Percentiles rank a stretch among this genome's conserved stretches.
phyloP scores from a whole-genome alignment of 2,797 vertebrate species.

The Onychomys torridus region DNA sequence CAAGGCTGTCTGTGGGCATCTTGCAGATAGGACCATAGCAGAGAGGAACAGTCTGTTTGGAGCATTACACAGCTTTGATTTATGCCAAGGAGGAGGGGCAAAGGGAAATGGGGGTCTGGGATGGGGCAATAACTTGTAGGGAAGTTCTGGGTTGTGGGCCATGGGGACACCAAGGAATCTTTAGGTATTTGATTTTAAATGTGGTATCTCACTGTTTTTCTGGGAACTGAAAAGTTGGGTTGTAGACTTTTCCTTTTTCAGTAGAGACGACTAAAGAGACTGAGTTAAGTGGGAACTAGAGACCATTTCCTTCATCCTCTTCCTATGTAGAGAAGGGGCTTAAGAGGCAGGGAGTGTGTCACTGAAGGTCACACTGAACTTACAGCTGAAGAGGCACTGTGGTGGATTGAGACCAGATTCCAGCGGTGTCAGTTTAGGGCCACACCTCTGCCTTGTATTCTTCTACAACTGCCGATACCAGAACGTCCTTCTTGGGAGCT shows the following conservation, averaged over 20 bases:
- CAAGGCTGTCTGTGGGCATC: slow-evolving; percentile 34
- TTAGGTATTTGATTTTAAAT: neutral
- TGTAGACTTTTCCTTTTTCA: slow-evolving; percentile 36
- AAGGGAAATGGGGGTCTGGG: neutral
- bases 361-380: neutral
- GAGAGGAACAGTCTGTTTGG: neutral
- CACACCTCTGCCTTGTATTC: neutral
- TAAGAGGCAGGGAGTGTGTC: neutral
- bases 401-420: accelerated
- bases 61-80: neutral
- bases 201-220: slow-evolving; percentile 28
- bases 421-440: neutral
- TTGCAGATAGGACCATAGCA: neutral
- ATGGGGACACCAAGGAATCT: neutral
- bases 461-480: neutral
- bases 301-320: neutral
- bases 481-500: neutral
- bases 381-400: neutral
- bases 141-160: slow-evolving; percentile 21
- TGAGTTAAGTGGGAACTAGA: accelerated
- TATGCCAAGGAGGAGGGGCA: neutral
- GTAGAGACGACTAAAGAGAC: neutral
- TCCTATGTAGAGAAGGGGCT: neutral
- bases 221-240: neutral
- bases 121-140: neutral